phyloP scores from a whole-genome alignment of 1,140 invertebrate genomes.

The Caenorhabditis latens region DNA sequence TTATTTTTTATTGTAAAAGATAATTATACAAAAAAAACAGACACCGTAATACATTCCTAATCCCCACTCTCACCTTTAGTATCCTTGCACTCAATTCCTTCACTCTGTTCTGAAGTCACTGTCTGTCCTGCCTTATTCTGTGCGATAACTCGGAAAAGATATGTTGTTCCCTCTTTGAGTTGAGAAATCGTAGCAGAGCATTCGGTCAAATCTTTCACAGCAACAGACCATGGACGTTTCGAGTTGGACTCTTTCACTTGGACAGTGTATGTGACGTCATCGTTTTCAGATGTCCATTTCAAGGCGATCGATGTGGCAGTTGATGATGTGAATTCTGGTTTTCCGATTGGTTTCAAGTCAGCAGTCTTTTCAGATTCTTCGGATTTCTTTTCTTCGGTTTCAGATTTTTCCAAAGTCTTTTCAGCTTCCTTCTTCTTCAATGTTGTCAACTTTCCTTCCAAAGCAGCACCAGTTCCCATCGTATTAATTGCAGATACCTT shows the following conservation, averaged over 20 bases:
- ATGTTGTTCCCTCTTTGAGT: slow-evolving; percentile 60
- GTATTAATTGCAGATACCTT: slow-evolving; percentile 37
- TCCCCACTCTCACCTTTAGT: slow-evolving; percentile 23
- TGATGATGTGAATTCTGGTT: slow-evolving; percentile 37
- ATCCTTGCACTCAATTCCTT: slow-evolving; percentile 46
- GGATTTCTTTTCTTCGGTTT: neutral
- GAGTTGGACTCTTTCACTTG: slow-evolving; percentile 58
- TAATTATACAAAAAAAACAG: no score
- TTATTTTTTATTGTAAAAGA: no score
- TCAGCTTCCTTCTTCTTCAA: slow-evolving; percentile 38
- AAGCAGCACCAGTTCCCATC: slow-evolving; percentile 35
- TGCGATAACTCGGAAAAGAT: slow-evolving; percentile 84
- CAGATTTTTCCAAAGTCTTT: neutral
- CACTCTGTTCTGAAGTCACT: slow-evolving; percentile 46
- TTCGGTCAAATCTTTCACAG: neutral
- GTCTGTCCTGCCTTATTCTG: slow-evolving; percentile 87
- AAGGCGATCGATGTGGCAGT: slow-evolving; percentile 53
- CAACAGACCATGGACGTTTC: slow-evolving; percentile 44
- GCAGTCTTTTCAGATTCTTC: neutral
- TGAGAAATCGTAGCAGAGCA: slow-evolving; percentile 44
- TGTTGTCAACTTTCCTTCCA: slow-evolving; percentile 32
- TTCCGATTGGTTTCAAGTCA: slow-evolving; percentile 41
- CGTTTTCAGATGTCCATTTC: slow-evolving; percentile 50
- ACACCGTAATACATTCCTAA: no score
- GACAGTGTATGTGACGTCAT: slow-evolving; percentile 56